Base-by-base conservation (phyloP, 1,140 invertebrate species). In the Apis florea region DNA sequence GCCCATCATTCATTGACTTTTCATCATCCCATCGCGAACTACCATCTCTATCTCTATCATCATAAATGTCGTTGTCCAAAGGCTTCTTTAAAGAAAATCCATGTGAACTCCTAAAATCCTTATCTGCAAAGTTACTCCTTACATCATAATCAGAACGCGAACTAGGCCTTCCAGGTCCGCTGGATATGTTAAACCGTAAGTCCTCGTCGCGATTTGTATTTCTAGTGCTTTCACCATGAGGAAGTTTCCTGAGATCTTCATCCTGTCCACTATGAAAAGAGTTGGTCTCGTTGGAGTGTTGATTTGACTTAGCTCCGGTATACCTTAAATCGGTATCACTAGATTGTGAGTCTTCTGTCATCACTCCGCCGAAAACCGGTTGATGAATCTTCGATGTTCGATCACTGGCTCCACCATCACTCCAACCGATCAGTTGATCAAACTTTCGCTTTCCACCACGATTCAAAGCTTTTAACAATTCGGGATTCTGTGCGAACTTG, bases 401-500 rank as follows among this genome's bases (percentile, higher is more conserved):
- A 47, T 92, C 92, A 24, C 78, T 87, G 2, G 88, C 74, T 10
- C 89, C 89, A 11, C 87, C 89, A 21, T 92, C 91, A 61, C 89
- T 91, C 93, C 93, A 94, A 0, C 92, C 92, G 54, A 94, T 93
- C 17, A 93, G 77, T 58, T 94, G 93, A 77, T 93, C 93, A 53
- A 93, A 94, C 67, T 93, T 93, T 4, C 92, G 89, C 17, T 93
- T 94, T 0, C 93, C 93, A 3, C 93, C 93, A 5, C 92, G 91
- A 71, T 93, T 93, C 11, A 94, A 64, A 0, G 92, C 74, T 73
- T 94, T 93, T 6, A 93, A 59, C 10, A 94, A 58, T 59, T 94
- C 93, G 0, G 93, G 93, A 85, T 93, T 93, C 66, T 93, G 93
- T 4, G 92, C 92, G 63, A 93, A 93, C 81, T 94, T 94, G 0